Percentiles rank a stretch among this genome's conserved stretches.
These are phyloP conservation scores for Petromus typicus DNA, from an alignment of 2,113 vertebrate species.

Conservation along the genomic window DNA sequence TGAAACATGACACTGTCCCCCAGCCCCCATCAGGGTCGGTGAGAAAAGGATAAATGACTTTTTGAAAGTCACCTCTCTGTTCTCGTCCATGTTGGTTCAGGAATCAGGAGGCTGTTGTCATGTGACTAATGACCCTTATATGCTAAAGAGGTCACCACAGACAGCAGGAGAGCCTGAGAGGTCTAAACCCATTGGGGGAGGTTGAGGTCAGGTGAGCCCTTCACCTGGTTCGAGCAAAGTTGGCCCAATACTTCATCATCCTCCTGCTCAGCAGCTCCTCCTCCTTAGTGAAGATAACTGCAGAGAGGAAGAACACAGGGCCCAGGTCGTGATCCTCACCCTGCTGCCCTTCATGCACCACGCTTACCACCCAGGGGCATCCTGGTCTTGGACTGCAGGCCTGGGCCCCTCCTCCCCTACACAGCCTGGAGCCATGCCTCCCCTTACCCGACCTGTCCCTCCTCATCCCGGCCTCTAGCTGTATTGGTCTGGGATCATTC, in stretches of 20 bases:
- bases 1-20: not conserved
- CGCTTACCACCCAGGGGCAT: not conserved
- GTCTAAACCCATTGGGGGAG: not conserved
- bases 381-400: not conserved
- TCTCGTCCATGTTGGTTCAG: not conserved
- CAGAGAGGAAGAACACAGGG: not conserved
- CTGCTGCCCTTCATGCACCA: not conserved
- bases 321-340: not conserved
- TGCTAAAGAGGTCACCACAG: not conserved
- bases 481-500: not conserved
- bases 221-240: conserved; percentile 91
- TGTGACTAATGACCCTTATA: not conserved
- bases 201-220: not conserved
- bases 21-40: not conserved
- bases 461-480: not conserved
- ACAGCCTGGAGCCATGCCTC: not conserved
- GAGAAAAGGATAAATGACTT: not conserved
- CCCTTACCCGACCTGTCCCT: not conserved
- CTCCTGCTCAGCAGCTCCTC: conserved; percentile 83
- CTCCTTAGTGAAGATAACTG: conserved; percentile 87
- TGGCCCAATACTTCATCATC: conserved; percentile 88
- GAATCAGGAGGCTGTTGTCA: not conserved
- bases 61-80: not conserved
- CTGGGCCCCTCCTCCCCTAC: not conserved
- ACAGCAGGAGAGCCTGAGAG: not conserved